phyloP scores from a whole-genome alignment of 2,888 invertebrate species.

The Chromoteleia sp. region DNA sequence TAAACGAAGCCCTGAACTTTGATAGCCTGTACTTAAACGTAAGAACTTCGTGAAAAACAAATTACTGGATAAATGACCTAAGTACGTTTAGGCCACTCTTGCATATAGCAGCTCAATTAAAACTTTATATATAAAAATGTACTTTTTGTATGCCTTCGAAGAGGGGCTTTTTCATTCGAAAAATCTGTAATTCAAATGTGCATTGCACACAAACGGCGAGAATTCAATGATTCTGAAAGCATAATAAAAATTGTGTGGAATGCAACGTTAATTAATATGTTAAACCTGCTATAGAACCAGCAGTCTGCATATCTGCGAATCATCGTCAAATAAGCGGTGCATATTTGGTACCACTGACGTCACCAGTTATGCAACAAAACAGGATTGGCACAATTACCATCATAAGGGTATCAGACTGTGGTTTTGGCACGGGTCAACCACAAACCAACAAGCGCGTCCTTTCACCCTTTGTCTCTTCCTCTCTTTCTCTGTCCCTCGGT shows the following conservation, averaged over 20 bases:
- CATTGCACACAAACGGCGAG: too few species aligned
- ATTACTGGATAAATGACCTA: too few species aligned
- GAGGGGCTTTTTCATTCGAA: too few species aligned
- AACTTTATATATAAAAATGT: too few species aligned
- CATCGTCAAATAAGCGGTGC: constrained; percentile 44
- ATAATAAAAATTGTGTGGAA: not conserved
- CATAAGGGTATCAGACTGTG: constrained; percentile 82
- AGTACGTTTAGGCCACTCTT: too few species aligned
- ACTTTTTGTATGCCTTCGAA: too few species aligned
- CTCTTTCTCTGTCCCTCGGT: constrained; percentile 49
- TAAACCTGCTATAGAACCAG: constrained; percentile 24
- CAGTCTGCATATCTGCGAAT: constrained; percentile 33
- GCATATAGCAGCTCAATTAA: too few species aligned
- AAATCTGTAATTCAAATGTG: too few species aligned
- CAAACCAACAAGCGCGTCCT: constrained; percentile 82
- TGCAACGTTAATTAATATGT: constrained; percentile 40
- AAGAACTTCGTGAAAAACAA: too few species aligned
- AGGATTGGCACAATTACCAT: constrained; percentile 79
- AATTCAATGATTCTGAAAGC: too few species aligned
- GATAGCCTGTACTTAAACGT: too few species aligned
- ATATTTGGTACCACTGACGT: constrained; percentile 61
- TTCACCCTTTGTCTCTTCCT: constrained; percentile 76
- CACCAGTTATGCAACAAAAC: constrained; percentile 73
- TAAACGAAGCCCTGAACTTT: too few species aligned
- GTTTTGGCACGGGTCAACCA: constrained; percentile 82